These are phyloP conservation scores for Pholis gunnellus DNA, from an alignment of 2,113 vertebrate genomes.

Conservation along the genomic window DNA sequence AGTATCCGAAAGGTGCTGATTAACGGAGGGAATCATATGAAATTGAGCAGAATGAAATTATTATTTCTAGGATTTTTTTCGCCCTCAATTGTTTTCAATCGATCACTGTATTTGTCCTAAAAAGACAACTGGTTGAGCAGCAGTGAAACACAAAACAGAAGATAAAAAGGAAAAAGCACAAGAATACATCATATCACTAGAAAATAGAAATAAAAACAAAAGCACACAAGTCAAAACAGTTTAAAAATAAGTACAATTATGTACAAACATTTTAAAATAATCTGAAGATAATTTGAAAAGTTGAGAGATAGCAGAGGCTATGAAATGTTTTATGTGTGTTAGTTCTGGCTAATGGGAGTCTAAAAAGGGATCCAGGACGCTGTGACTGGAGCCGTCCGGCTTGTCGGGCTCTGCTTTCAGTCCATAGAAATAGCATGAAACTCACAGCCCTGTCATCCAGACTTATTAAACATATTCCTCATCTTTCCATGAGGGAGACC, in stretches of 20 bases:
- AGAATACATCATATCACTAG: background rate
- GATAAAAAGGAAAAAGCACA: background rate
- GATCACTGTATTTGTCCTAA: background rate
- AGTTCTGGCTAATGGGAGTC: background rate
- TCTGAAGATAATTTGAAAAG: background rate
- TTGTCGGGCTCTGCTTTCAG: constrained; percentile 11
- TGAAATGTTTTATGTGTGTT: background rate
- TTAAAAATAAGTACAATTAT: background rate
- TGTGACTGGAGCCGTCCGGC: too few relatives aligned
- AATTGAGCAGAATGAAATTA: too few relatives aligned
- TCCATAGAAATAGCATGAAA: constrained; percentile 17
- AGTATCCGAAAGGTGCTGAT: background rate
- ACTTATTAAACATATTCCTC: constrained; percentile 16
- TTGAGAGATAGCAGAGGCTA: background rate
- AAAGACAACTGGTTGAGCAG: background rate
- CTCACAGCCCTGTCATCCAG: background rate
- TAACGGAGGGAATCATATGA: too few relatives aligned
- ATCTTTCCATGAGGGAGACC: constrained; percentile 4
- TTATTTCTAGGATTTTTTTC: background rate
- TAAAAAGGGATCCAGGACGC: constrained; percentile 11
- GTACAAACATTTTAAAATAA: background rate
- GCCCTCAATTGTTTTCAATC: background rate
- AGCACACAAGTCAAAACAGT: background rate
- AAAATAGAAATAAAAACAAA: constrained; percentile 2
- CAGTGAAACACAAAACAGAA: too few relatives aligned